Conservation (phyloP, 2,888 invertebrate species). For the Drosophila aldrichi region DNA sequence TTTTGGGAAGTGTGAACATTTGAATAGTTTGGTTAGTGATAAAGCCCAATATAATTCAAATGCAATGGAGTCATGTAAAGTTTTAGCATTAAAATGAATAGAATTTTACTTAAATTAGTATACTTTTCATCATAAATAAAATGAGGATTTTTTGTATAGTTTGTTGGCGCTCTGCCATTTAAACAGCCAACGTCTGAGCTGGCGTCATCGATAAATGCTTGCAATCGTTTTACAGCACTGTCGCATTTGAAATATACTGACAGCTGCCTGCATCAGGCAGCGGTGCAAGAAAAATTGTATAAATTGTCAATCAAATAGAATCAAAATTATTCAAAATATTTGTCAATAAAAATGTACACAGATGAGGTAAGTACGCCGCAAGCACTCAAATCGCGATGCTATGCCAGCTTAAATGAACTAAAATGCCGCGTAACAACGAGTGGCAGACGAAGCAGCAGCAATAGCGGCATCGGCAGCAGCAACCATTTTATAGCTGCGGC, state of each 20-base stretch:
- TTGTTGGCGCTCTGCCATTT: neutral
- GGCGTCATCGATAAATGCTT: constrained; percentile 21
- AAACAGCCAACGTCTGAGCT: neutral
- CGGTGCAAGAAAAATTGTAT: constrained; percentile 12
- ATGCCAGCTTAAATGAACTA: constrained; percentile 50
- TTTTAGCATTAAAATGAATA: no score
- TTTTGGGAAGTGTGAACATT: constrained; percentile 21
- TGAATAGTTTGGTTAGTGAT: neutral
- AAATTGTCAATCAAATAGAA: constrained; percentile 12
- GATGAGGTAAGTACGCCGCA: constrained; percentile 67
- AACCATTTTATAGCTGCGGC: constrained; percentile 35
- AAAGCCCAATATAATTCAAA: neutral
- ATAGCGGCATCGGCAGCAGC: constrained; percentile 25
- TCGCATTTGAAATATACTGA: constrained; percentile 52
- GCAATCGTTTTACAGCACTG: constrained; percentile 30
- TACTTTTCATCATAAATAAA: neutral
- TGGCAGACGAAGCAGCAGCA: constrained; percentile 41
- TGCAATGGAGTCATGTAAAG: neutral
- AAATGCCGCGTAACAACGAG: constrained; percentile 51
- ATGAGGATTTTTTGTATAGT: neutral
- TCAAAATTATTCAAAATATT: constrained; percentile 22
- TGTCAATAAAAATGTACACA: constrained; percentile 53
- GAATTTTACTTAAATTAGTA: neutral
- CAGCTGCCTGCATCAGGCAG: constrained; percentile 50
- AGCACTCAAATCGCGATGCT: constrained; percentile 52